Base-by-base conservation (phyloP, 2,113 vertebrate species). In the Fregetta grallaria region DNA sequence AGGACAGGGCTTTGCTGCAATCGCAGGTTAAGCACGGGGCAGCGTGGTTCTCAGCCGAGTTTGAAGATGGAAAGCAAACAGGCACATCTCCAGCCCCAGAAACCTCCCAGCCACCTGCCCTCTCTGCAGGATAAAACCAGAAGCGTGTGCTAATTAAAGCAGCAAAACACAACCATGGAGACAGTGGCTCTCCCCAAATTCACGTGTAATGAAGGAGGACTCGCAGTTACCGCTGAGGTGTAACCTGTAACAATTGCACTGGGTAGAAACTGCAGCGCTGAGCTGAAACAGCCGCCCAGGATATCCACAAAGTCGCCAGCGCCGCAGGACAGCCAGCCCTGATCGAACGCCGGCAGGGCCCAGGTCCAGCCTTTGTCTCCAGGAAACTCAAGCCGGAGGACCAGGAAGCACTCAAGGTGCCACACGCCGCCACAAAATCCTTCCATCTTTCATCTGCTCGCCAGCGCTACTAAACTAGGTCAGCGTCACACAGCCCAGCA, bases 281-380 rank as follows among this genome's bases (percentile, higher is more conserved):
- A 74, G 55, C 68, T 65, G 1, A 40, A 86, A 25, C 58, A 92
- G 44, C 67, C 9, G 1, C 73, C 42, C 3, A 22, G 49, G 80
- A 29, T 19, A 25, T 45, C 84, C 12, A 9, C 0, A 0, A 47
- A 11, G 3, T 18, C 4, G 0, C 25, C 19, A 27, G 78, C 0
- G 0, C 38, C 1, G 1, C 88, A 49, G 70, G 36, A 76, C 18
- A 73, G 78, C 38, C 55, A 34, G 55, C 67, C n/a, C 67, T 36
- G 29, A 50, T 0, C 5, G 26, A 74, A 56, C 0, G 0, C 21
- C 14, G 45, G 23, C 61, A 84, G 47, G 68, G 40, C 49, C 3
- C 3, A 66, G 67, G 49, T 32, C 49, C 17, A 74, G 83, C 62
- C 53, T 89, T 86, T 75, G 80, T 80, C 91, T 94, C 66, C 8